phyloP scores from a whole-genome alignment of 1,140 invertebrate species.

The Drosophila parabipectinata region DNA sequence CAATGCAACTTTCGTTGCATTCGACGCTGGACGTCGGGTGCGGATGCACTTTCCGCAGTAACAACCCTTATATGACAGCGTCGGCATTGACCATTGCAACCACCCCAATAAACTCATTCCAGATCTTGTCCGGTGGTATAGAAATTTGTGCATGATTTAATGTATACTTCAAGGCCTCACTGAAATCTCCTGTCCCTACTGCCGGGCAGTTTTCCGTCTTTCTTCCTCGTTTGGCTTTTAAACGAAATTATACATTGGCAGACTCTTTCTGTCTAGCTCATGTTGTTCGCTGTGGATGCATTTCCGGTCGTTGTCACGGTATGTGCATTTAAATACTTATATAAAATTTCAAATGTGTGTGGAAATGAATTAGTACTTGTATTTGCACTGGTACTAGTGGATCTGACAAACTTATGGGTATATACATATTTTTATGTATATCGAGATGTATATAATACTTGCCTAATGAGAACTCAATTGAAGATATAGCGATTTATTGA shows the following conservation, averaged over 20 bases:
- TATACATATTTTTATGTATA: constrained; percentile 5
- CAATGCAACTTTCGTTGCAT: constrained; percentile 51
- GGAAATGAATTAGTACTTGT: not conserved
- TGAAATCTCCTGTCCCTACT: constrained; percentile 4
- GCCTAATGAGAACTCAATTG: constrained; percentile 1
- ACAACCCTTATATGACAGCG: constrained; percentile 68
- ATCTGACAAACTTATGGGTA: constrained; percentile 4
- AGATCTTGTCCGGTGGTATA: constrained; percentile 34
- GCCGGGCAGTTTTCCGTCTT: constrained; percentile 9
- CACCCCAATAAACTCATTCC: constrained; percentile 16
- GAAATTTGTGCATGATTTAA: constrained; percentile 68
- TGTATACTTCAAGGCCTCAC: constrained; percentile 56
- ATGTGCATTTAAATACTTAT: constrained; percentile 33
- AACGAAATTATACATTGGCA: constrained; percentile 3
- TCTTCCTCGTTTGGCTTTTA: constrained; percentile 4
- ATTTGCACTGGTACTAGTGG: constrained; percentile 6
- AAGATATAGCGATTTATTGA: constrained; percentile 15
- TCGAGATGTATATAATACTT: not conserved
- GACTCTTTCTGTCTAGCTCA: constrained; percentile 58
- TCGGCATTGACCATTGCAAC: constrained; percentile 42
- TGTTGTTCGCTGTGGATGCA: constrained; percentile 53
- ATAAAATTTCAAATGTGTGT: constrained; percentile 27
- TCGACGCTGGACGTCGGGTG: constrained; percentile 25
- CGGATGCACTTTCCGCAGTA: constrained; percentile 65
- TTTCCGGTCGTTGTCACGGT: constrained; percentile 62